These are phyloP conservation scores for Sarcophaga caerulescens DNA, from an alignment of 2,888 invertebrate genomes.

Conservation along the genomic window DNA sequence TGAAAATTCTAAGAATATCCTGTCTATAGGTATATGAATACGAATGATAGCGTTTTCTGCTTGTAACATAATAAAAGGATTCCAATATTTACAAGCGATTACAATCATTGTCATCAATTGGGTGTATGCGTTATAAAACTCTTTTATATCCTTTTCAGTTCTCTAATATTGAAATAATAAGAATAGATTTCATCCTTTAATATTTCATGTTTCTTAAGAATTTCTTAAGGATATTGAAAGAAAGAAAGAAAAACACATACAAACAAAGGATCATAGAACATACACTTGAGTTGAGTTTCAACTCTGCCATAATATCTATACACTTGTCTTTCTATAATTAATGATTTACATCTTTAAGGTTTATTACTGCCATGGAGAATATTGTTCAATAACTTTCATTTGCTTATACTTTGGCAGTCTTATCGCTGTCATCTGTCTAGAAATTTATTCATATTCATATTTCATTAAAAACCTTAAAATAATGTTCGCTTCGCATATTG, in stretches of 20 bases:
- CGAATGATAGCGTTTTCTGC: too few relatives aligned
- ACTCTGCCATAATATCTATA: conserved; percentile 24
- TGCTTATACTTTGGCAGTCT: conserved; percentile 8
- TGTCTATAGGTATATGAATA: too few relatives aligned
- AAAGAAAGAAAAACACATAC: not conserved
- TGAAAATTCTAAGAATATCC: too few relatives aligned
- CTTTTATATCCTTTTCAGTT: conserved; percentile 35
- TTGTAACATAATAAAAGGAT: conserved; percentile 57
- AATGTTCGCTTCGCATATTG: conserved; percentile 55
- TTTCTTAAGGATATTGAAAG: conserved; percentile 28
- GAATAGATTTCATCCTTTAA: too few relatives aligned
- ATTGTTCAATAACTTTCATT: conserved; percentile 28
- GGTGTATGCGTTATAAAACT: conserved; percentile 44
- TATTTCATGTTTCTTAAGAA: conserved; percentile 49
- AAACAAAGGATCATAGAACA: conserved; percentile 48
- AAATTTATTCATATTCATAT: conserved; percentile 56
- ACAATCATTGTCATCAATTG: conserved; percentile 66
- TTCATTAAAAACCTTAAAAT: not conserved
- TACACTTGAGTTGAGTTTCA: conserved; percentile 55
- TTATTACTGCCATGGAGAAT: not conserved
- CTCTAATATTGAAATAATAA: too few relatives aligned
- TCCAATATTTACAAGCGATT: conserved; percentile 52
- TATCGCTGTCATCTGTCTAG: conserved; percentile 11
- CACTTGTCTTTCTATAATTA: conserved; percentile 49
- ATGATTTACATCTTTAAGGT: conserved; percentile 60